These are phyloP conservation scores for Podarcis siculus DNA, from an alignment of 2,797 vertebrate genomes.

Conservation along the genomic window DNA sequence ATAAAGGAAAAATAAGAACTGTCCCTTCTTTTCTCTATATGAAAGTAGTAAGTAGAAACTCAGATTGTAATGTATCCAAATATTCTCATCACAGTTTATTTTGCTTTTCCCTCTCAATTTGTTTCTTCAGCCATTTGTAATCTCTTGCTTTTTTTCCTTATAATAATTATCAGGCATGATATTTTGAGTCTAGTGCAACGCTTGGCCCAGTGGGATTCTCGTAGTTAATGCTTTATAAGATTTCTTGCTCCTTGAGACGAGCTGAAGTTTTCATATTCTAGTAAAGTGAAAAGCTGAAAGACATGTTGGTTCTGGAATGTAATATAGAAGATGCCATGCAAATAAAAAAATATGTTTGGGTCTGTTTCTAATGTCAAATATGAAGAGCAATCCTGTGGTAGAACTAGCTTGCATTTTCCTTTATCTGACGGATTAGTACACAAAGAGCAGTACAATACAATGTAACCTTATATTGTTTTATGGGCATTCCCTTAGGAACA, in stretches of 20 bases:
- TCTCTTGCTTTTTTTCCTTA: neutral
- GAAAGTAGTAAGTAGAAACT: neutral
- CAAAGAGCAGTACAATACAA: neutral
- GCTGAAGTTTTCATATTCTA: neutral
- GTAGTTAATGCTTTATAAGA: neutral
- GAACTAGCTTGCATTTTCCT: neutral
- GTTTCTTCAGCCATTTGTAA: neutral
- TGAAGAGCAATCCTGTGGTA: neutral
- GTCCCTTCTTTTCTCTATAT: neutral
- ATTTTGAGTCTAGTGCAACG: neutral
- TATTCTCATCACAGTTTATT: neutral
- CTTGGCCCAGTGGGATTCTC: neutral
- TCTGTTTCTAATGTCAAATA: neutral
- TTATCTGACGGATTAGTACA: neutral
- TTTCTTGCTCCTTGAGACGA: neutral
- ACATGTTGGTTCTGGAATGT: neutral
- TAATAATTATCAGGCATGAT: neutral
- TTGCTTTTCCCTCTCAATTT: neutral
- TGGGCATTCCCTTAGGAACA: neutral
- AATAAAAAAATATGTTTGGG: neutral
- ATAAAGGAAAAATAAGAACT: neutral
- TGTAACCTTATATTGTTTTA: constrained; percentile 3
- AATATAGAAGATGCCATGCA: neutral
- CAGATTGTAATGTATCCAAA: neutral
- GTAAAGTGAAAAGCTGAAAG: neutral